Conservation (phyloP, 1,140 invertebrate genomes). For the Ceratosolen fusciceps region DNA sequence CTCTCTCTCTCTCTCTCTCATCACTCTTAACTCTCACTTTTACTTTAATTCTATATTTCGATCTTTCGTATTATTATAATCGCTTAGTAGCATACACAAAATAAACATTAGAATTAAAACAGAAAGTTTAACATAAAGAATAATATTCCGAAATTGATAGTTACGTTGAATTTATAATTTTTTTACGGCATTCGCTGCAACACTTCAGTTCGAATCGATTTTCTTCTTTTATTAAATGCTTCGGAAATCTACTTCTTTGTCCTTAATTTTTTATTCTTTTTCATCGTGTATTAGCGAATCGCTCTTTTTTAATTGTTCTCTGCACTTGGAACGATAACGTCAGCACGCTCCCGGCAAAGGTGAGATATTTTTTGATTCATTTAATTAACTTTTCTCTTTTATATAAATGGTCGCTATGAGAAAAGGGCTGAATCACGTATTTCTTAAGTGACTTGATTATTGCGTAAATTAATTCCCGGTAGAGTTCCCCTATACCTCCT, state of each 20-base stretch:
- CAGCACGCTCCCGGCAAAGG: slow-evolving; percentile 8
- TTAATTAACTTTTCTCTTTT: neutral
- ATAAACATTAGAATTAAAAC: slow-evolving; percentile 52
- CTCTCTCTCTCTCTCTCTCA: too few relatives aligned
- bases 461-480: neutral
- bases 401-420: neutral
- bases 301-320: neutral
- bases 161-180: slow-evolving; percentile 56
- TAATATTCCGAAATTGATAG: slow-evolving; percentile 60
- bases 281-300: slow-evolving; percentile 20
- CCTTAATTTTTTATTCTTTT: slow-evolving; percentile 17
- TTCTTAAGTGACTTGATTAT: neutral
- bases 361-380: neutral
- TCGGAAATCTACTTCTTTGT: slow-evolving; percentile 10
- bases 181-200: slow-evolving; percentile 34
- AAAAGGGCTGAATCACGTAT: neutral
- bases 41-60: too few relatives aligned
- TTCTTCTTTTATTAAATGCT: neutral
- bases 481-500: too few relatives aligned
- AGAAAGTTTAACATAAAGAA: slow-evolving; percentile 43
- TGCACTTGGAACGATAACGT: neutral
- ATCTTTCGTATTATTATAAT: slow-evolving; percentile 51
- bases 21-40: too few relatives aligned
- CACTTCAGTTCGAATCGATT: slow-evolving; percentile 25
- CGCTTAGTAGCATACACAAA: slow-evolving; percentile 49